A percentile compares a stretch with the other conserved stretches of the same genome.
Conservation (phyloP, 2,888 invertebrate species). For the Pollenia griseotomentosa region DNA sequence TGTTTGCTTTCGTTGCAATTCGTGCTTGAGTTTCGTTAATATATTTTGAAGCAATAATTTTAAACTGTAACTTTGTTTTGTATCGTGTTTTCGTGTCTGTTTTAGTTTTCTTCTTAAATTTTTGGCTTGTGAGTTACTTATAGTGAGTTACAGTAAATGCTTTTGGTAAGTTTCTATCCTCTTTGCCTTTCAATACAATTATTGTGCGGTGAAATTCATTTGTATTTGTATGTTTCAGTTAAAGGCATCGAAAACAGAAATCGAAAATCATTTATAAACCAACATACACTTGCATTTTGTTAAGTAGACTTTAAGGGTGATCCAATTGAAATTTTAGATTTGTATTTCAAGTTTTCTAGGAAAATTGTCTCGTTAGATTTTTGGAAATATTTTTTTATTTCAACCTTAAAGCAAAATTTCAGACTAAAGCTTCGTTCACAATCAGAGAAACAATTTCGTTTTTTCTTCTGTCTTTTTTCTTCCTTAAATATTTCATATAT, state of each 20-base stretch:
- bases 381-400: background rate
- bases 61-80: slow-evolving; percentile 57
- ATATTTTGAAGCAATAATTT: slow-evolving; percentile 64
- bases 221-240: slow-evolving; percentile 42
- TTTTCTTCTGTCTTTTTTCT: too few relatives aligned
- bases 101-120: slow-evolving; percentile 1
- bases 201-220: slow-evolving; percentile 47
- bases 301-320: slow-evolving; percentile 6
- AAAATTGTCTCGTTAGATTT: background rate
- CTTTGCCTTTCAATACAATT: slow-evolving; percentile 49
- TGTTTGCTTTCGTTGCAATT: slow-evolving; percentile 7
- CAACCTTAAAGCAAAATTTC: background rate
- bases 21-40: slow-evolving; percentile 58
- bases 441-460: too few relatives aligned
- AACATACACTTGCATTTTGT: background rate
- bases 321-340: background rate
- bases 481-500: too few relatives aligned
- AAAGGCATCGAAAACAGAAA: slow-evolving; percentile 69
- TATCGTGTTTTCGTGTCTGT: slow-evolving; percentile 49
- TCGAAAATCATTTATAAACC: slow-evolving; percentile 65
- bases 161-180: slow-evolving; percentile 4
- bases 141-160: slow-evolving; percentile 46
- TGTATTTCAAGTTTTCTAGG: too few relatives aligned
- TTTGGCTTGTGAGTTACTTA: slow-evolving; percentile 22
- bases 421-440: too few relatives aligned